phyloP scores from a whole-genome alignment of 2,888 invertebrate species.

The Cantharis flavilabris region DNA sequence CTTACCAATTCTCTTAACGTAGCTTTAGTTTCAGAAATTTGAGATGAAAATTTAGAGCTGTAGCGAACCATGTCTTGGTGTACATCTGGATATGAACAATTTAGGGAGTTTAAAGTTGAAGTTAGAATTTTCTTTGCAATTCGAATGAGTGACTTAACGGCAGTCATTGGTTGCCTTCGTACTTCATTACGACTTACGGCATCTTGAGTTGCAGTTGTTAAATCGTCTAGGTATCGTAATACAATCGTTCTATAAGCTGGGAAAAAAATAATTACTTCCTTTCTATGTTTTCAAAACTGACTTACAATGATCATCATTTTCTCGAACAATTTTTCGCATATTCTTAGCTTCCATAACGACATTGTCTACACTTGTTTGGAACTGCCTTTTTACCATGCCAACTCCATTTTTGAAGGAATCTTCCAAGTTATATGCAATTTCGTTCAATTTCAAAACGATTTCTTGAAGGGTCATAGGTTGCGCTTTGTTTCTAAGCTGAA shows the following conservation, averaged over 20 bases:
- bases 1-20: not conserved
- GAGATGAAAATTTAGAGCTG: not conserved
- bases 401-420: not conserved
- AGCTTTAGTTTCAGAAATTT: not conserved
- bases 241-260: not conserved
- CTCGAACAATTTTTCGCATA: not conserved
- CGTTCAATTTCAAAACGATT: not conserved
- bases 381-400: not conserved
- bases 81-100: not conserved
- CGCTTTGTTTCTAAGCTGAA: not conserved
- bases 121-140: not conserved
- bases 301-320: not conserved
- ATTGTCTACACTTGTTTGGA: not conserved
- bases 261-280: no score
- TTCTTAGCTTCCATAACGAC: not conserved
- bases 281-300: not conserved
- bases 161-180: not conserved
- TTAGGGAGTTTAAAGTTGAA: not conserved
- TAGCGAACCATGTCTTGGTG: not conserved
- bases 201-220: not conserved
- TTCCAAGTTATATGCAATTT: not conserved
- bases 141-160: not conserved
- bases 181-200: not conserved
- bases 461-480: not conserved
- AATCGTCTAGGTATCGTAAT: not conserved